Percentiles rank a stretch among this genome's conserved stretches.
Evolutionary conservation across 2,888 invertebrate species (phyloP).

Genomic region (Diaperis boleti): DNA sequence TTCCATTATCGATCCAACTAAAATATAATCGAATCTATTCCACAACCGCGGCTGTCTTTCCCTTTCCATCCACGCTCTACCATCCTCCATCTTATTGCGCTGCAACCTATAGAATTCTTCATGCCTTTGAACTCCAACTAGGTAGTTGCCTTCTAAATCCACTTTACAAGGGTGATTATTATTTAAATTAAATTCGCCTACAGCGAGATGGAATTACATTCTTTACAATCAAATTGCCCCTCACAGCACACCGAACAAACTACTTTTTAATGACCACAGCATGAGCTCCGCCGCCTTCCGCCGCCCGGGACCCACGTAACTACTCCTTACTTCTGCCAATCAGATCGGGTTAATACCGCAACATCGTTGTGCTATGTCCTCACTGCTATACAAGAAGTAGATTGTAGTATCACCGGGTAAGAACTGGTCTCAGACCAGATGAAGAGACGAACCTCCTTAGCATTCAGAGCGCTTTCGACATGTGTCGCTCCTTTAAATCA

Average conservation of each 20-base stretch:
- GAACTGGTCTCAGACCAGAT: no score
- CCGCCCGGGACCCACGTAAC: no score
- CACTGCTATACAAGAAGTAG: no score
- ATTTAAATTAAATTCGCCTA: conserved; percentile 19
- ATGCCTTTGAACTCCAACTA: conserved; percentile 10
- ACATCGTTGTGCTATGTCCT: no score
- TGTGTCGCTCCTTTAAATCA: no score
- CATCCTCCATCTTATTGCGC: background rate
- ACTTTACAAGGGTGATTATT: conserved; percentile 22
- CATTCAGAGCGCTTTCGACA: no score
- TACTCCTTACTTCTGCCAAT: no score
- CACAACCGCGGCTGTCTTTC: conserved; percentile 12
- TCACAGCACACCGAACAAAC: background rate
- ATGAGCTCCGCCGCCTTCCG: background rate
- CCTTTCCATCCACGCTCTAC: background rate
- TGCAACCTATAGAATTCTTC: conserved; percentile 1
- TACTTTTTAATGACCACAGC: conserved; percentile 1
- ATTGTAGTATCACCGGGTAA: no score
- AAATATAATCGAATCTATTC: conserved; percentile 29
- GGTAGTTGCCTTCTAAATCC: conserved; percentile 4
- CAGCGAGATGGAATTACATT: conserved; percentile 12
- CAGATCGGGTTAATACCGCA: no score
- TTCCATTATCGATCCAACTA: conserved; percentile 24
- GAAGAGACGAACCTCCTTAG: no score
- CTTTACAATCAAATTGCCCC: conserved; percentile 6